These are phyloP conservation scores for Tridacna gigas DNA, from an alignment of 2,888 invertebrate genomes.

Conservation along the genomic window DNA sequence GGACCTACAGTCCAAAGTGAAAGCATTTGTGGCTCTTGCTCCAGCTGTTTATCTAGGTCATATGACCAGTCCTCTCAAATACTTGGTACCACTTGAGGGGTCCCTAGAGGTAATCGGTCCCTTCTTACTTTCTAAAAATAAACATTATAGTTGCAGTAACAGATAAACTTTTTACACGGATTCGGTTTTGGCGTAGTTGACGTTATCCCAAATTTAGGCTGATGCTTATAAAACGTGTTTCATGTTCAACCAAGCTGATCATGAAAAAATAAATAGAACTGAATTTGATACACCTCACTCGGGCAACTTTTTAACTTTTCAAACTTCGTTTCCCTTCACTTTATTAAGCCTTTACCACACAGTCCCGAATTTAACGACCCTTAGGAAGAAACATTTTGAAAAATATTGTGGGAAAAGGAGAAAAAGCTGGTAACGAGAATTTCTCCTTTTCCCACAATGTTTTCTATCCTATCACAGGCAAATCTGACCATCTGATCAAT, in stretches of 20 bases:
- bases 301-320: too few species aligned
- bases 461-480: constrained; percentile 74
- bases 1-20: constrained; percentile 78
- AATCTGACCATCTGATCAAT: too few species aligned
- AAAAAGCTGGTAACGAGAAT: background rate
- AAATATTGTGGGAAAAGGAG: background rate
- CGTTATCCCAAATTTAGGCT: too few species aligned
- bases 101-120: constrained; percentile 9
- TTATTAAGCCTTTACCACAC: background rate
- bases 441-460: background rate
- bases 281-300: too few species aligned
- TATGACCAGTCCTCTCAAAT: constrained; percentile 39
- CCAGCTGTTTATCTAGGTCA: constrained; percentile 78
- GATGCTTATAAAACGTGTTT: too few species aligned
- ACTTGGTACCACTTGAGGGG: constrained; percentile 12
- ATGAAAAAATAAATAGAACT: too few species aligned
- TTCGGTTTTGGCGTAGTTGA: too few species aligned
- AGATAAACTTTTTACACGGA: too few species aligned
- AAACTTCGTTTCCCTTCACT: too few species aligned
- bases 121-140: too few species aligned
- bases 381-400: background rate
- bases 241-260: too few species aligned
- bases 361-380: background rate
- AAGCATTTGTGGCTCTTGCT: constrained; percentile 84
- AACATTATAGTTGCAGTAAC: too few species aligned